Evolutionary conservation across 2,888 invertebrate genomes (phyloP).

Genomic region (Cecidostiba fungosa): DNA sequence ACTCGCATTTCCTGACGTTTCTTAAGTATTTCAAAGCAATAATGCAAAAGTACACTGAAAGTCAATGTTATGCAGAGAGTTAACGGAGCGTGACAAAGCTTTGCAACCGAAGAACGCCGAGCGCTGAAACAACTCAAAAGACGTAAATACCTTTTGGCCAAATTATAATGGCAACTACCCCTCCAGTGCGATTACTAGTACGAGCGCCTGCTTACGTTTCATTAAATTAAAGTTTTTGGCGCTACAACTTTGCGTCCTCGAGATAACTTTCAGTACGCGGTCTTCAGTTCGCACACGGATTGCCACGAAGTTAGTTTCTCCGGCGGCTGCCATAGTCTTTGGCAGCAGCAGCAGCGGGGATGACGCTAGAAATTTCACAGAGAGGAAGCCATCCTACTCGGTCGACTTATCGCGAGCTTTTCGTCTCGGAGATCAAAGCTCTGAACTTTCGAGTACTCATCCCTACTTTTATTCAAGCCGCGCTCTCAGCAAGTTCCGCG

Average conservation of each 20-base stretch:
- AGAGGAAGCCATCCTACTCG: neutral
- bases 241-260: neutral
- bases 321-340: neutral
- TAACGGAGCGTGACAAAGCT: neutral
- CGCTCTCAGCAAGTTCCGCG: neutral
- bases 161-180: neutral
- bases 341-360: neutral
- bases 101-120: neutral
- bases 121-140: neutral
- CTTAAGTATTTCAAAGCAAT: neutral
- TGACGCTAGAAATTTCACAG: neutral
- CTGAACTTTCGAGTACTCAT: too few relatives aligned
- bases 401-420: neutral
- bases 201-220: neutral
- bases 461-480: neutral
- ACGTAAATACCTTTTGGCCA: neutral
- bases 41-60: too few relatives aligned
- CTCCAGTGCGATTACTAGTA: too few relatives aligned
- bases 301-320: neutral
- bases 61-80: too few relatives aligned
- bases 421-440: neutral
- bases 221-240: neutral
- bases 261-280: neutral
- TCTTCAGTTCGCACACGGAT: neutral
- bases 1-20: neutral